These are phyloP conservation scores for Paedocypris sp. DNA, from an alignment of 2,113 vertebrate genomes.

Conservation along the genomic window DNA sequence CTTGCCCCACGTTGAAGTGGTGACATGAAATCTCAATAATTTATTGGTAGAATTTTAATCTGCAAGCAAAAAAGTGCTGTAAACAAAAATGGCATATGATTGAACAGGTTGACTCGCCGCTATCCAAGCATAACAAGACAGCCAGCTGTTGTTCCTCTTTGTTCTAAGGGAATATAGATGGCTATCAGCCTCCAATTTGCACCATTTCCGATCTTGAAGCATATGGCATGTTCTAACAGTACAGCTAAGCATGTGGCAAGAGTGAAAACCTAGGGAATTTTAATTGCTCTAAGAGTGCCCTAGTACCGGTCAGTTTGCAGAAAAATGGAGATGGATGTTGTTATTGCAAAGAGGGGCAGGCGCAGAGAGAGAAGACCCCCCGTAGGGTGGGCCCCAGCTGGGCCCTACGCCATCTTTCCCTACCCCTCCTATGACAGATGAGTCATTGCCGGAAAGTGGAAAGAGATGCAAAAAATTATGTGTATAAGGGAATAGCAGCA, in stretches of 20 bases:
- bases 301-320: slow-evolving; percentile 30
- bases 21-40: not conserved
- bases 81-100: slow-evolving; percentile 34
- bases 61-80: slow-evolving; percentile 25
- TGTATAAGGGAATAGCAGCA: not conserved
- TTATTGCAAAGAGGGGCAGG: slow-evolving; percentile 31
- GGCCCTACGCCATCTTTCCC: not conserved
- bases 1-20: not conserved
- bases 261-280: slow-evolving; percentile 39
- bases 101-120: slow-evolving; percentile 35
- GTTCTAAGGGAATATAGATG: slow-evolving; percentile 29
- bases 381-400: slow-evolving; percentile 27
- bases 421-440: slow-evolving; percentile 28
- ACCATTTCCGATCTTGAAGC: slow-evolving; percentile 29
- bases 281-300: slow-evolving; percentile 32
- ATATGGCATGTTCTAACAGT: slow-evolving; percentile 33
- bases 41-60: not conserved
- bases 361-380: slow-evolving; percentile 18
- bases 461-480: not conserved
- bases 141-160: slow-evolving; percentile 42
- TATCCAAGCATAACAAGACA: slow-evolving; percentile 29
- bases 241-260: slow-evolving; percentile 40
- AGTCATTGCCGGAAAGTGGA: slow-evolving; percentile 28
- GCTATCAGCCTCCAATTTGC: slow-evolving; percentile 34
- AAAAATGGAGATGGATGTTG: slow-evolving; percentile 42